Evolutionary conservation across 2,113 vertebrate genomes (phyloP).

Genomic region (Apodemus sylvaticus): DNA sequence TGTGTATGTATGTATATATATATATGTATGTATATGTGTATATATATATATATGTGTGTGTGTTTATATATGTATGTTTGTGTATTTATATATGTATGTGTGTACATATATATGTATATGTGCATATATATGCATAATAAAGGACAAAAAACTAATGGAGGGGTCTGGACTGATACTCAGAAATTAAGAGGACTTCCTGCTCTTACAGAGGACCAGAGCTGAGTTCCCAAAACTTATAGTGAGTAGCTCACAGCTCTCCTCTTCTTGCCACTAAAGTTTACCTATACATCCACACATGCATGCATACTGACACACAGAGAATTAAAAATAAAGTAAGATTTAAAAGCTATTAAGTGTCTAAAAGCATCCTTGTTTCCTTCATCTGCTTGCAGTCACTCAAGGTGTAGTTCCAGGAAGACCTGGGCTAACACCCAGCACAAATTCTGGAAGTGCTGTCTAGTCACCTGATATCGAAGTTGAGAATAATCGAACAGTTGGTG

Average conservation of each 20-base stretch:
- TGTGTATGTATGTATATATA: not conserved
- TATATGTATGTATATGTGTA: fast-evolving
- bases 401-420: not conserved
- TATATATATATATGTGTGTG: not conserved
- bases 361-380: not conserved
- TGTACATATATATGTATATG: too few relatives aligned
- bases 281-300: not conserved
- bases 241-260: not conserved
- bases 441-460: not conserved
- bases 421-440: not conserved
- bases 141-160: not conserved
- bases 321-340: not conserved
- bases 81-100: too few relatives aligned
- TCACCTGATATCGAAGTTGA: not conserved
- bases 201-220: not conserved
- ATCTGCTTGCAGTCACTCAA: not conserved
- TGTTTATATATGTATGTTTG: not conserved
- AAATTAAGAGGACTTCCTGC: not conserved
- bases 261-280: not conserved
- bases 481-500: not conserved
- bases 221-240: not conserved
- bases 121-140: not conserved
- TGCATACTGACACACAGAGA: not conserved
- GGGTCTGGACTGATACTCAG: not conserved
- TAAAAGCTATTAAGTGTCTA: too few relatives aligned